Evolutionary conservation across 2,113 vertebrate species (phyloP).

Genomic region (Oreochromis tanganicae): DNA sequence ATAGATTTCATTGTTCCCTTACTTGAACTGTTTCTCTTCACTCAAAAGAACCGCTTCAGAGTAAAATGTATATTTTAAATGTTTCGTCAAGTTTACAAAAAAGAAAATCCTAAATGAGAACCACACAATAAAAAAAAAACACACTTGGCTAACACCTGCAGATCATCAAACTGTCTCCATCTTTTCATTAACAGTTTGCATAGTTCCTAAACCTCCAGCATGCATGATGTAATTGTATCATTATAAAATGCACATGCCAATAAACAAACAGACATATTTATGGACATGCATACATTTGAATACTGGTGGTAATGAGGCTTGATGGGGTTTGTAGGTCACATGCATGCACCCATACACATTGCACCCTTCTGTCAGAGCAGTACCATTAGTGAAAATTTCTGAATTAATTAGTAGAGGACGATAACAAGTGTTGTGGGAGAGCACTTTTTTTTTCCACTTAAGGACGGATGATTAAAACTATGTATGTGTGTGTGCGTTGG

Average conservation of each 20-base stretch:
- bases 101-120: accelerated
- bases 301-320: slow-evolving; percentile 7
- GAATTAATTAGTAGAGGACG: slow-evolving; percentile 31
- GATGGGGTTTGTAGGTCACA: slow-evolving; percentile 25
- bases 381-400: slow-evolving; percentile 1
- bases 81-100: not conserved
- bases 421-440: slow-evolving; percentile 23
- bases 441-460: not conserved
- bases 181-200: not conserved
- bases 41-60: not conserved
- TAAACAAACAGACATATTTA: not conserved
- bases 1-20: not conserved
- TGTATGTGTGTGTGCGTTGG: not conserved
- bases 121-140: not conserved
- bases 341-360: not conserved
- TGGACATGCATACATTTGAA: not conserved
- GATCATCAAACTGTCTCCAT: not conserved
- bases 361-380: not conserved
- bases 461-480: not conserved
- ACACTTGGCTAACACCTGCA: not conserved
- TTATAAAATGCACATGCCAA: not conserved
- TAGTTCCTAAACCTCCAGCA: not conserved
- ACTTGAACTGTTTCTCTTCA: not conserved
- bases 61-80: not conserved
- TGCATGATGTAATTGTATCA: not conserved